Conservation (phyloP, 2,797 vertebrate genomes). For the Liasis olivaceus region DNA sequence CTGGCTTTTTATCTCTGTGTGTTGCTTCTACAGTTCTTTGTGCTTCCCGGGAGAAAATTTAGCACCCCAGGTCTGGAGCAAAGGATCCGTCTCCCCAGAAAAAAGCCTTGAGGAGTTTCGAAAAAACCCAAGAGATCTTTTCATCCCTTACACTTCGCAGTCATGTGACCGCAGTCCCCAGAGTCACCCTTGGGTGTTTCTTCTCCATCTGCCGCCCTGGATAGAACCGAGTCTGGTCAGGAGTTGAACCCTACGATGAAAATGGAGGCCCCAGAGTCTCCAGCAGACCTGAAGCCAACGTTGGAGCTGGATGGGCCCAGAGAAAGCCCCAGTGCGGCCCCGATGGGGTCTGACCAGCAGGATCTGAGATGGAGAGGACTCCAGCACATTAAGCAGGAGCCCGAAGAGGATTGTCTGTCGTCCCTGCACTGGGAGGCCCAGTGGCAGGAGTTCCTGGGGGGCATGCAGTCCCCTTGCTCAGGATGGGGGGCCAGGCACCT, state of each 20-base stretch:
- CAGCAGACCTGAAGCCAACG: neutral
- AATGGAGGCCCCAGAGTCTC: neutral
- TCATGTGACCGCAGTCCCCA: neutral
- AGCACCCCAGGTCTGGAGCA: neutral
- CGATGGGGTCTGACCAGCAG: neutral
- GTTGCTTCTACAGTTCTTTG: neutral
- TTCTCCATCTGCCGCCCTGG: neutral
- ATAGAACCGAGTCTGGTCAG: neutral
- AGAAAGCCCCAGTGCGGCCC: neutral
- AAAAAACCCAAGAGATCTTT: neutral
- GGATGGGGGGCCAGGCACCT: neutral
- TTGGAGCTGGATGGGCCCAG: neutral
- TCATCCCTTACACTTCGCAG: neutral
- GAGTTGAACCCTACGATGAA: neutral
- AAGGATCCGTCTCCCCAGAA: neutral
- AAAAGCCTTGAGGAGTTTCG: neutral
- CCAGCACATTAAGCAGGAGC: slow-evolving; percentile 22
- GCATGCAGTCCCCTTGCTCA: neutral
- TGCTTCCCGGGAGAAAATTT: neutral
- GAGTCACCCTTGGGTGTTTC: neutral
- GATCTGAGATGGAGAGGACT: neutral
- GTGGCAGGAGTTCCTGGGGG: slow-evolving; percentile 30
- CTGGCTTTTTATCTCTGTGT: neutral
- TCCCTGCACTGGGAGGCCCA: slow-evolving; percentile 22
- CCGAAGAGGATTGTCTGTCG: neutral